Evolutionary conservation across 2,888 invertebrate species (phyloP).

Genomic region (Amphipyra berbera): DNA sequence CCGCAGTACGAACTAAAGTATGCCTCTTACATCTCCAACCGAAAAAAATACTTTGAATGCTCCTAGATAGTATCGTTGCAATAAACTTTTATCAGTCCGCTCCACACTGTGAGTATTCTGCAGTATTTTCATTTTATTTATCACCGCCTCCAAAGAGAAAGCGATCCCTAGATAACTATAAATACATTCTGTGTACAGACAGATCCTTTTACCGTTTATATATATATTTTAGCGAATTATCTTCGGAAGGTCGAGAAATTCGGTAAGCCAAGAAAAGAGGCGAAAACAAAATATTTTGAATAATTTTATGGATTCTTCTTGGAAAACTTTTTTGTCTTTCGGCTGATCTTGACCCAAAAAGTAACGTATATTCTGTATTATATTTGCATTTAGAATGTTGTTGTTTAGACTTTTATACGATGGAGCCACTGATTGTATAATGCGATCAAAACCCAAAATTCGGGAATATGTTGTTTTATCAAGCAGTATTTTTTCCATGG

Average conservation of each 20-base stretch:
- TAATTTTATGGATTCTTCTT: slow-evolving; percentile 36
- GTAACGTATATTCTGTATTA: slow-evolving; percentile 28
- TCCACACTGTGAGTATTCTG: slow-evolving; percentile 24
- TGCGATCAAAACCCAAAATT: neutral
- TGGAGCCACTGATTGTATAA: slow-evolving; percentile 19
- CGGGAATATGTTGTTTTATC: neutral
- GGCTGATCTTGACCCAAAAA: slow-evolving; percentile 40
- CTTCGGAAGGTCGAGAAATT: slow-evolving; percentile 24
- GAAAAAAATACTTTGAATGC: no score
- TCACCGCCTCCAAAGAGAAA: slow-evolving; percentile 20
- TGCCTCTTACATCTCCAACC: no score
- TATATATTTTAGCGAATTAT: slow-evolving; percentile 33
- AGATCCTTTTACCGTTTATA: slow-evolving; percentile 48
- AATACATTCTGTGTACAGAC: slow-evolving; percentile 35
- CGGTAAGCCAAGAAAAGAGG: slow-evolving; percentile 15
- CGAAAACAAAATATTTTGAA: slow-evolving; percentile 36
- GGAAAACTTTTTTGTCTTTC: slow-evolving; percentile 28
- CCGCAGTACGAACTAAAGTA: no score
- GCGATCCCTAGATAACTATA: slow-evolving; percentile 47
- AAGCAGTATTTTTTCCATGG: no score
- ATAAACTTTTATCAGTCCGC: slow-evolving; percentile 42
- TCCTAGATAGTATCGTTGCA: neutral
- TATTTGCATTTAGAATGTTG: slow-evolving; percentile 49
- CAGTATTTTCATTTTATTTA: slow-evolving; percentile 39
- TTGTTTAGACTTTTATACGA: slow-evolving; percentile 26